Conservation (phyloP, 2,113 vertebrate genomes). For the Tetrax tetrax region DNA sequence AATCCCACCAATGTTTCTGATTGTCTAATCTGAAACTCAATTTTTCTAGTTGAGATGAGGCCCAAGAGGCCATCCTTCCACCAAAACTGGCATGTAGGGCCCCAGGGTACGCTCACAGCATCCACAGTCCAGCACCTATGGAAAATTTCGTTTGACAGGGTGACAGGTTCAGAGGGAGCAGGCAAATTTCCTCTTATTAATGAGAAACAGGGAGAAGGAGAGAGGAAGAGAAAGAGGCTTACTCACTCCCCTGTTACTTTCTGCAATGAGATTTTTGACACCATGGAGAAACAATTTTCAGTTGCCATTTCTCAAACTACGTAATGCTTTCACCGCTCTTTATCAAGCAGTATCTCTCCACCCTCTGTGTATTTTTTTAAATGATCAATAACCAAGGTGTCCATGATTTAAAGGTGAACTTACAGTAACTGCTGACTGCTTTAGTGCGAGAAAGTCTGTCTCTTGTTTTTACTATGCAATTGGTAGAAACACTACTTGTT, state of each 20-base stretch:
- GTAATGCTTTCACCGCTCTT: background rate
- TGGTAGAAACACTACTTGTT: conserved; percentile 47
- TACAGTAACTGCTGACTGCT: background rate
- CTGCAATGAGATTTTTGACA: background rate
- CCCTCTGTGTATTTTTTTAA: background rate
- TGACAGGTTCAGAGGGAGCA: background rate
- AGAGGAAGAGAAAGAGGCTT: background rate
- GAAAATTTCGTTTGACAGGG: conserved; percentile 36
- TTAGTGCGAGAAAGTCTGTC: background rate
- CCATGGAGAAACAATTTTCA: background rate
- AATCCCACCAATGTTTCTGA: background rate
- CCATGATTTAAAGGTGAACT: conserved; percentile 17
- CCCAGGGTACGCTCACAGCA: background rate
- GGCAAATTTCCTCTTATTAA: conserved; percentile 40
- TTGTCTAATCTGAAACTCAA: background rate
- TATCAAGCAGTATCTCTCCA: background rate
- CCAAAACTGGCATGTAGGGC: background rate
- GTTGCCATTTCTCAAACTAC: background rate
- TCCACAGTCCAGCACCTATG: background rate
- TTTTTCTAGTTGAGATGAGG: background rate
- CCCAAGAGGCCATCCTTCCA: background rate
- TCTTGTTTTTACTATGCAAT: conserved; percentile 27
- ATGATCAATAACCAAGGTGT: background rate
- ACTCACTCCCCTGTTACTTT: background rate
- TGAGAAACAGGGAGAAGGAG: background rate